Evolutionary conservation across 2,113 vertebrate genomes (phyloP).

Genomic region (Sapajus apella): DNA sequence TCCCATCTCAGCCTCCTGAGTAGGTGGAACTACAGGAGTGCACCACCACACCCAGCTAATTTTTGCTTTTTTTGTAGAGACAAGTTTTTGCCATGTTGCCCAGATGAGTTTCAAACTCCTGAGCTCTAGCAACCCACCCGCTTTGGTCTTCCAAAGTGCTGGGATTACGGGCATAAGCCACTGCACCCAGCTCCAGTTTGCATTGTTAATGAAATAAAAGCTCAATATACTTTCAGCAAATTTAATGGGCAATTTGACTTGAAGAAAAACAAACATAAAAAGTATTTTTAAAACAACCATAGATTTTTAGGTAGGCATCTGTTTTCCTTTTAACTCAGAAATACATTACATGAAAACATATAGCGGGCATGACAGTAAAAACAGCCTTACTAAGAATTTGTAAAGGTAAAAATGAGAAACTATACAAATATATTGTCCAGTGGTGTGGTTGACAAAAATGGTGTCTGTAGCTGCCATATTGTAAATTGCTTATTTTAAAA

Average conservation of each 20-base stretch:
- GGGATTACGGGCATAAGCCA: too few species aligned
- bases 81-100: too few species aligned
- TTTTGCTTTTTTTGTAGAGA: too few species aligned
- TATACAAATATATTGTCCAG: not conserved
- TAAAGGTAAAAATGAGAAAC: slow-evolving; percentile 11
- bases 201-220: slow-evolving; percentile 37
- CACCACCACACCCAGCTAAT: too few species aligned
- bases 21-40: too few species aligned
- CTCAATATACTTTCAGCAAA: slow-evolving; percentile 4
- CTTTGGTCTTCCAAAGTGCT: too few species aligned
- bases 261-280: slow-evolving; percentile 47
- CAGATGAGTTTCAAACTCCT: too few species aligned
- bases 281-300: not conserved
- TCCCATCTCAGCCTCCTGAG: too few species aligned
- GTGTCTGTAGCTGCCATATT: not conserved
- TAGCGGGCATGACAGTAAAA: not conserved
- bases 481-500: slow-evolving; percentile 31
- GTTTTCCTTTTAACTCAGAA: slow-evolving; percentile 46
- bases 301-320: not conserved
- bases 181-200: too few species aligned
- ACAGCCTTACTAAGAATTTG: not conserved
- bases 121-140: too few species aligned
- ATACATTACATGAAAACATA: slow-evolving; percentile 2
- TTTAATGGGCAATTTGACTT: slow-evolving; percentile 6
- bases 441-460: not conserved